These are phyloP conservation scores for Epinotia nisella DNA, from an alignment of 2,888 invertebrate species.

Conservation along the genomic window DNA sequence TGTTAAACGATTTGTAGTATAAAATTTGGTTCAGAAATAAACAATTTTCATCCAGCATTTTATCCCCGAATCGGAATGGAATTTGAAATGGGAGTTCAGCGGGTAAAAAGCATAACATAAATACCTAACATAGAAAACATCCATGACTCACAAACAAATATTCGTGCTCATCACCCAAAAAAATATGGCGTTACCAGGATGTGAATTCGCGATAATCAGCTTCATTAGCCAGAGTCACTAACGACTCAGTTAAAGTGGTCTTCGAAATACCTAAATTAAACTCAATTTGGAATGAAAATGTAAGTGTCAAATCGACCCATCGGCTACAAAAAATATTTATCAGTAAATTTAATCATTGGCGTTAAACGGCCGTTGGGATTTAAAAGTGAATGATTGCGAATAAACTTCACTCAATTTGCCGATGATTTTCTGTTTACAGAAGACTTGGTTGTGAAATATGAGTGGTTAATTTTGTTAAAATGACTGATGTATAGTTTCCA, in stretches of 20 bases:
- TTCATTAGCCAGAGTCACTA: no score
- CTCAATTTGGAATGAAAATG: neutral
- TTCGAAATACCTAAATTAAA: neutral
- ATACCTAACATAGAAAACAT: no score
- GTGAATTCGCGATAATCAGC: no score
- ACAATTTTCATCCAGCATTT: no score
- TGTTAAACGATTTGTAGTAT: no score
- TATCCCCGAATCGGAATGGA: no score
- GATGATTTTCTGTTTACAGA: slow-evolving; percentile 30
- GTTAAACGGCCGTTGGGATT: slow-evolving; percentile 25
- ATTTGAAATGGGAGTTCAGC: no score
- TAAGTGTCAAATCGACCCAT: neutral
- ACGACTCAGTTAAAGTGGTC: neutral
- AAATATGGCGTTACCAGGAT: no score
- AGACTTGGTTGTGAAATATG: slow-evolving; percentile 1
- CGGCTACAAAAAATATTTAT: slow-evolving; percentile 41
- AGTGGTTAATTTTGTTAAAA: neutral
- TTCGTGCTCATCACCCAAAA: no score
- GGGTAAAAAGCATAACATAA: no score
- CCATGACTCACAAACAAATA: no score
- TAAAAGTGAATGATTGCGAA: slow-evolving; percentile 39
- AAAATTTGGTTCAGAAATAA: no score
- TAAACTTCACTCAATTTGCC: slow-evolving; percentile 38
- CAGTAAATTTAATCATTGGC: slow-evolving; percentile 39
- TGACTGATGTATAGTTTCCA: neutral